A percentile compares a stretch with the other conserved stretches of the same genome.
Conservation (phyloP, 2,888 invertebrate genomes). For the Omphaloscelis lunosa region DNA sequence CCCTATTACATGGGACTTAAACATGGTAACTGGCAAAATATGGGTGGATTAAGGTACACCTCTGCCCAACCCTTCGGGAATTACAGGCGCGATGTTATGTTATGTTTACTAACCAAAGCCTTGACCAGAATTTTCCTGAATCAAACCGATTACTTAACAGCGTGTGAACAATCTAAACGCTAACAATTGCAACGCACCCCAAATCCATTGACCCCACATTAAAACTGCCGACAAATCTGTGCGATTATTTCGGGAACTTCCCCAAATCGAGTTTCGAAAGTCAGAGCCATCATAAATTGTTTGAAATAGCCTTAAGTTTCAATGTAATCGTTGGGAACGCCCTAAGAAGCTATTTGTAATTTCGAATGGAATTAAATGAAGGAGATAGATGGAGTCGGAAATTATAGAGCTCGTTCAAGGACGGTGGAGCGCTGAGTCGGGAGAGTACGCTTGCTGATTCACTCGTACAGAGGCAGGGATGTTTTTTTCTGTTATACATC, state of each 20-base stretch:
- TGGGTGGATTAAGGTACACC: not conserved
- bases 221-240: conserved; percentile 70
- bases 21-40: too few species aligned
- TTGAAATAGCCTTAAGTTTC: conserved; percentile 74
- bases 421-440: conserved; percentile 45
- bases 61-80: not conserved
- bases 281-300: conserved; percentile 73
- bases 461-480: not conserved
- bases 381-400: conserved; percentile 56
- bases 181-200: conserved; percentile 3
- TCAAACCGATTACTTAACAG: too few species aligned
- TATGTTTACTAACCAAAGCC: not conserved
- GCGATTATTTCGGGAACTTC: conserved; percentile 70
- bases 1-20: too few species aligned
- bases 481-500: not conserved
- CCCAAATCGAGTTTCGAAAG: conserved; percentile 66
- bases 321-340: conserved; percentile 70
- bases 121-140: too few species aligned
- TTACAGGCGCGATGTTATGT: not conserved
- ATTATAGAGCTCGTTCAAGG: conserved; percentile 57
- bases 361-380: conserved; percentile 61
- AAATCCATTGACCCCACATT: conserved; percentile 59
- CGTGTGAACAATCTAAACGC: not conserved
- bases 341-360: conserved; percentile 73
- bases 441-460: conserved; percentile 26